Evolutionary conservation across 1,140 invertebrate genomes (phyloP).

Genomic region (Protaetia brevitarsis): DNA sequence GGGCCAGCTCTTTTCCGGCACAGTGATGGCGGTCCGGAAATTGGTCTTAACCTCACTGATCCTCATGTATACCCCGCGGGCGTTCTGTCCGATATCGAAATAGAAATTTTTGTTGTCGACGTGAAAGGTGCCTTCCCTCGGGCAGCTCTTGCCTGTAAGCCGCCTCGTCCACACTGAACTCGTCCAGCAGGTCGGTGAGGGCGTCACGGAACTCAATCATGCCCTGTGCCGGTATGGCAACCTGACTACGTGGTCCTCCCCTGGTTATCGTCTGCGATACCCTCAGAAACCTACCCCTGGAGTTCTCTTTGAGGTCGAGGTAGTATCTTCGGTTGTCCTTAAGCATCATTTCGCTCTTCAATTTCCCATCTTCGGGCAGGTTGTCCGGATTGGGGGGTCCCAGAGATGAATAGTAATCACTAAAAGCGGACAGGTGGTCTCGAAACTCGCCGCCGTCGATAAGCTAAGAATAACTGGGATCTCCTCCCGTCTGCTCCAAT

Average conservation of each 20-base stretch:
- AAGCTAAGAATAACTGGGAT: conserved; percentile 90
- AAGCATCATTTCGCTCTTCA: conserved; percentile 97
- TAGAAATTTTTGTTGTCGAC: conserved; percentile 99
- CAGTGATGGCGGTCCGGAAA: conserved; percentile 96
- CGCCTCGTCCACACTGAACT: conserved; percentile 81
- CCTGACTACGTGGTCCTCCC: conserved; percentile 88
- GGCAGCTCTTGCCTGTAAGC: conserved; percentile 83
- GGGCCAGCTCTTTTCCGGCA: conserved; percentile 96
- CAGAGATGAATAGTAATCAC: conserved; percentile 94
- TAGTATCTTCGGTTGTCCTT: conserved; percentile 98
- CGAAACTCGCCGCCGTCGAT: conserved; percentile 97
- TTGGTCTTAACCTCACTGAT: conserved; percentile 98
- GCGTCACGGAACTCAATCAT: conserved; percentile 98
- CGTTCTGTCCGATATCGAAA: conserved; percentile 98
- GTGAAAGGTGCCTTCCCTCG: conserved; percentile 91
- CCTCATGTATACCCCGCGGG: conserved; percentile 97
- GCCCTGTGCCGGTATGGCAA: conserved; percentile 95
- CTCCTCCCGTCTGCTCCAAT: conserved; percentile 85
- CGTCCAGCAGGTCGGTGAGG: conserved; percentile 92
- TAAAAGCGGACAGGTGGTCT: conserved; percentile 94
- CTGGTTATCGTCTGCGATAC: conserved; percentile 94
- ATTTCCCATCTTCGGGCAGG: conserved; percentile 96
- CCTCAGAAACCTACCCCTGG: conserved; percentile 91
- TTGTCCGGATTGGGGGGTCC: conserved; percentile 95
- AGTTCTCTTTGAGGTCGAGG: conserved; percentile 97